Evolutionary conservation across 2,888 invertebrate genomes (phyloP).

Genomic region (Siphonodentalium dalli): DNA sequence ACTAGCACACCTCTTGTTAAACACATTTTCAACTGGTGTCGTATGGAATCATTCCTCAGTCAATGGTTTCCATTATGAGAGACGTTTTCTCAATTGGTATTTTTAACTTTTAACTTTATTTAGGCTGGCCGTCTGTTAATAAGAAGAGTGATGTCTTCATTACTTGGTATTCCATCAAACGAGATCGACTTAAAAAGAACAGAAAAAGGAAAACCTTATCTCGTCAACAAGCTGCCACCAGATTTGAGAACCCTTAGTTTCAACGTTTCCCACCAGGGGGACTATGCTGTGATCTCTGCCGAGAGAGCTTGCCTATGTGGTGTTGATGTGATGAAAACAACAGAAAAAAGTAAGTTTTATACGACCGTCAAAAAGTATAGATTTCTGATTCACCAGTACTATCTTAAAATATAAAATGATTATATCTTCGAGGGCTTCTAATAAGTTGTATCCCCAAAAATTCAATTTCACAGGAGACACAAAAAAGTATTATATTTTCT

Average conservation of each 20-base stretch:
- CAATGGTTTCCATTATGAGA: too few relatives aligned
- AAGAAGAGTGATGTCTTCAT: slow-evolving; percentile 78
- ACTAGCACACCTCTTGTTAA: too few relatives aligned
- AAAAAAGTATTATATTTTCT: too few relatives aligned
- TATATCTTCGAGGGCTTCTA: too few relatives aligned
- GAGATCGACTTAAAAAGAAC: slow-evolving; percentile 68
- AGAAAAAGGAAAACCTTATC: slow-evolving; percentile 64
- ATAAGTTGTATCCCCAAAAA: too few relatives aligned
- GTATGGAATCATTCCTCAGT: too few relatives aligned
- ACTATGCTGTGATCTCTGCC: slow-evolving; percentile 78
- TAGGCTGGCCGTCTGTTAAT: slow-evolving; percentile 80
- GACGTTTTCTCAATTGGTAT: not conserved
- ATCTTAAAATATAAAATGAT: too few relatives aligned
- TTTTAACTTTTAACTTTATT: too few relatives aligned
- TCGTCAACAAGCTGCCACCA: slow-evolving; percentile 32
- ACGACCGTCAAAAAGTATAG: too few relatives aligned
- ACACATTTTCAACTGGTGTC: too few relatives aligned
- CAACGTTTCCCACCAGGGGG: slow-evolving; percentile 93
- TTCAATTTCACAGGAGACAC: too few relatives aligned
- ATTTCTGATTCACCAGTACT: too few relatives aligned
- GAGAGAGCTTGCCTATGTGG: slow-evolving; percentile 59
- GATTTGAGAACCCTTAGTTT: slow-evolving; percentile 69
- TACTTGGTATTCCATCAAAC: slow-evolving; percentile 73
- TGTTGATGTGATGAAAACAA: slow-evolving; percentile 89
- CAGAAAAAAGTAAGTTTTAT: slow-evolving; percentile 67